These are phyloP conservation scores for Conus canariensis DNA, from an alignment of 2,888 invertebrate species.

Conservation along the genomic window DNA sequence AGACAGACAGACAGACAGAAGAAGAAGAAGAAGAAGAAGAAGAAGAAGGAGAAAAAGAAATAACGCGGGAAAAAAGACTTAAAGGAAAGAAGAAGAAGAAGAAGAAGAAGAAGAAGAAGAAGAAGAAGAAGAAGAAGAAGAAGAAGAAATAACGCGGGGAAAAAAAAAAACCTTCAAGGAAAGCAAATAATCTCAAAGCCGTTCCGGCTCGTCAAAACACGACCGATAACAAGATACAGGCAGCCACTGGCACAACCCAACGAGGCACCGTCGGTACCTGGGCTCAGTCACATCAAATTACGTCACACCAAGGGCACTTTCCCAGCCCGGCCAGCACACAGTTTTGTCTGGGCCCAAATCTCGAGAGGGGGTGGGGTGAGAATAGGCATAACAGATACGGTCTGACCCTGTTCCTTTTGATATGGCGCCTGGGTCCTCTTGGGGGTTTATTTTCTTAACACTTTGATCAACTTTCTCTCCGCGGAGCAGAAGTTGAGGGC, in stretches of 20 bases:
- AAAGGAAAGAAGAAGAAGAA: not conserved
- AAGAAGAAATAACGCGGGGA: no score
- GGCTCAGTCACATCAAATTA: not conserved
- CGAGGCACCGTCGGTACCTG: not conserved
- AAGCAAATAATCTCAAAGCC: not conserved
- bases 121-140: no score
- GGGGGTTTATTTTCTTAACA: constrained; percentile 32
- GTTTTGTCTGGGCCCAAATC: not conserved
- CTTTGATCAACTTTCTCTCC: constrained; percentile 33
- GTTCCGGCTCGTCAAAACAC: no score
- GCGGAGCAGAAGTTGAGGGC: not conserved
- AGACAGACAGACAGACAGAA: not conserved
- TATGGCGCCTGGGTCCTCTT: not conserved
- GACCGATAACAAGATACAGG: not conserved
- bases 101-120: not conserved
- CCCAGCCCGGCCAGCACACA: not conserved
- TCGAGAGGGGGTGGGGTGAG: no score
- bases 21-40: not conserved
- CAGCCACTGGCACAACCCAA: not conserved
- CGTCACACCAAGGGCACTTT: not conserved
- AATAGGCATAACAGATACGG: no score
- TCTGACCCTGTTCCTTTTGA: not conserved
- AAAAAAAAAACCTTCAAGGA: no score
- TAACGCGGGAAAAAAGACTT: no score
- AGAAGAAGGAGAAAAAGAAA: no score